Evolutionary conservation across 2,797 vertebrate genomes (phyloP).

Genomic region (Eupleurogrammus muticus): DNA sequence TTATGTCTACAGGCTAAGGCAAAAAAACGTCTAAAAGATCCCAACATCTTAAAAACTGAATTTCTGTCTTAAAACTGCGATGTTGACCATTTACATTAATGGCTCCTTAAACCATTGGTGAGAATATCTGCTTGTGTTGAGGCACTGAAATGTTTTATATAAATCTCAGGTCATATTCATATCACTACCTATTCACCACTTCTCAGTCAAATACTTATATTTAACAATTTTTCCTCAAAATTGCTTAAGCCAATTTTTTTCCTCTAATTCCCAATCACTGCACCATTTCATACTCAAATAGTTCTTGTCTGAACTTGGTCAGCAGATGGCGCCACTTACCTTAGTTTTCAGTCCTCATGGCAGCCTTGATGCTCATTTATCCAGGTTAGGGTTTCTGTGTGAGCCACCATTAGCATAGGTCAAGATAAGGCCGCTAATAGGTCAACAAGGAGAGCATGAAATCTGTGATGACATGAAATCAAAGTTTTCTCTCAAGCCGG

Average conservation of each 20-base stretch:
- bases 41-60: no score
- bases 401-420: constrained; percentile 7
- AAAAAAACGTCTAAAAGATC: no score
- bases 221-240: background rate
- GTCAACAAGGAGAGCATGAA: background rate
- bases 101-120: no score
- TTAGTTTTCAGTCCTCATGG: background rate
- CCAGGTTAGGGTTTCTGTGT: background rate
- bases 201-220: background rate
- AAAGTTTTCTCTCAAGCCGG: background rate
- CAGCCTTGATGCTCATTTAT: background rate
- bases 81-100: no score
- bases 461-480: constrained; percentile 1
- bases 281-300: no score
- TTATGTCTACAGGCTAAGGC: no score
- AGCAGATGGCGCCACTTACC: constrained; percentile 68
- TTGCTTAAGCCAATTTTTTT: background rate
- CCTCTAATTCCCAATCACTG: background rate
- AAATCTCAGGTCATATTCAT: background rate
- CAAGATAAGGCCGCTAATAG: constrained; percentile 18
- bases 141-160: background rate
- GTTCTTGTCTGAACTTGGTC: constrained; percentile 13
- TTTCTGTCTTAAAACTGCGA: no score
- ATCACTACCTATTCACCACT: no score
- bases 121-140: background rate